A percentile compares a stretch with the other conserved stretches of the same genome.
Conservation (phyloP, 2,888 invertebrate species). For the Apoda limacodes region DNA sequence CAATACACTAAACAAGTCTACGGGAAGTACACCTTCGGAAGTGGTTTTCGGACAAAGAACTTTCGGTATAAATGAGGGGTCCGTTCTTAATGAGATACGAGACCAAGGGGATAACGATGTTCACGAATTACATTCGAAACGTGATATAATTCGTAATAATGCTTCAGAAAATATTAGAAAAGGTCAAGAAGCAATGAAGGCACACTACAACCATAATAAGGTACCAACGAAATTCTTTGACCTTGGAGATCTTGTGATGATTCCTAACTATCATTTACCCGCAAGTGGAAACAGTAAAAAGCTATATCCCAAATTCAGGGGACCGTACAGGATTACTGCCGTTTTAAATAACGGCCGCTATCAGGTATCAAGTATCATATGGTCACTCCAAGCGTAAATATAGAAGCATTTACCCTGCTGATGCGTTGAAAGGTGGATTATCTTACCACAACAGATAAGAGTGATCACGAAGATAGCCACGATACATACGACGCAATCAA, state of each 20-base stretch:
- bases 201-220: constrained; percentile 7
- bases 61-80: too few relatives aligned
- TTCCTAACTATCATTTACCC: constrained; percentile 11
- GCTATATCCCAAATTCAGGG: constrained; percentile 11
- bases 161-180: constrained; percentile 1
- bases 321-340: constrained; percentile 14
- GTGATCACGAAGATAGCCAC: too few relatives aligned
- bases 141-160: constrained; percentile 14
- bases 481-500: too few relatives aligned
- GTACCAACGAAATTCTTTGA: constrained; percentile 6
- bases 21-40: constrained; percentile 3
- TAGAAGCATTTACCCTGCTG: constrained; percentile 8
- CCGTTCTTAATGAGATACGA: too few relatives aligned
- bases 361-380: constrained; percentile 14
- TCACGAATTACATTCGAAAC: too few relatives aligned
- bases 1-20: constrained; percentile 2
- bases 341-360: constrained; percentile 17
- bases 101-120: too few relatives aligned
- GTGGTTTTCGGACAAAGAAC: constrained; percentile 7
- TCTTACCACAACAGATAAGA: too few relatives aligned
- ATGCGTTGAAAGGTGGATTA: constrained; percentile 7
- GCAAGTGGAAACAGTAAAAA: constrained; percentile 16
- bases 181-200: constrained; percentile 5
- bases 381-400: constrained; percentile 4
- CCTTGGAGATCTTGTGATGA: constrained; percentile 15